Evolutionary conservation across 2,888 invertebrate genomes (phyloP), one percentile per base, ranked within the genome.

Genomic region (Gastrophysa polygoni): DNA sequence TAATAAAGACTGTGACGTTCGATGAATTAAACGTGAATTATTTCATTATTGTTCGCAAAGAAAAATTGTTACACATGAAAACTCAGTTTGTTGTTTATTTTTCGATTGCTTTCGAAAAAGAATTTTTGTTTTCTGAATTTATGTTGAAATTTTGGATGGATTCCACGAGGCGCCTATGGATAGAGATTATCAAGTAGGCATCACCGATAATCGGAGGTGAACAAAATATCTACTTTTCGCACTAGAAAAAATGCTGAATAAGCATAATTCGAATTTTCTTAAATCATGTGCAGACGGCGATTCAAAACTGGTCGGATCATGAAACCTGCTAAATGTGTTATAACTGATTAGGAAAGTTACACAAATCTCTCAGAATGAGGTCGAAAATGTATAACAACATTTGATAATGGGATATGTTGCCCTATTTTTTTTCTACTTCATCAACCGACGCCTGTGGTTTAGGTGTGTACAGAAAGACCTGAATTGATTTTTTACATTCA

Each of bases 401-500:
- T 14, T 10, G 6, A 32, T 2, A 32, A 32, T 32, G 6, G 29
- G 38, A 38, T 38, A 38, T 10, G 38, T 14, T 38, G n/a, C 2
- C 38, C 38, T n/a, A 38, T 38, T 14, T 38, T 14, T 38, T 38
- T 11, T n/a, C 2, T 14, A n/a, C 24, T 14, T 38, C n/a, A 38
- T 38, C 14, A 38, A 38, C 11, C 38, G n/a, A 24, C 54, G 44
- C 54, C 54, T 28, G 21, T 54, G 51, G 18, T 34, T n/a, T 14
- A 38, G 52, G 60, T 62, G 58, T 54, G 32, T 11, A 43, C 21
- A 54, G 11, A 20, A 32, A 34, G 54, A 59, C 59, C 55, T 59
- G 29, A 59, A 51, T 63, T 59, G 43, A 50, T 56, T 63, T 59
- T 58, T 62, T 63, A 59, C 59, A 28, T 63, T 56, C 55, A 47